A percentile compares a stretch with the other conserved stretches of the same genome.
Evolutionary conservation across 1,140 invertebrate genomes (phyloP).

Genomic region (Vollenhovia emeryi): DNA sequence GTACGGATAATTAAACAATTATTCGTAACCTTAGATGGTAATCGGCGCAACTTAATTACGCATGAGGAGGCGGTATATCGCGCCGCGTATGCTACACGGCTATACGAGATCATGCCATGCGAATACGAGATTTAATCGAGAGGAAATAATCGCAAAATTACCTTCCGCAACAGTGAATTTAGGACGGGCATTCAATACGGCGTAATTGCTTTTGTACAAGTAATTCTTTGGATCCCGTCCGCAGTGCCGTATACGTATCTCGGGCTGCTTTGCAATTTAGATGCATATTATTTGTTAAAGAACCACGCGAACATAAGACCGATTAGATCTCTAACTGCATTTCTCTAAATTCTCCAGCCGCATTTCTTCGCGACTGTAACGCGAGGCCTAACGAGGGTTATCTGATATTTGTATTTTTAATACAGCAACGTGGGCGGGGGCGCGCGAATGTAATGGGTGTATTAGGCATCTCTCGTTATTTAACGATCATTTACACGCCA

Average conservation of each 20-base stretch:
- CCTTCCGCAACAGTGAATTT: conserved; percentile 47
- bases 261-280: conserved; percentile 14
- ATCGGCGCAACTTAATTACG: conserved; percentile 57
- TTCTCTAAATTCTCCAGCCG: neutral
- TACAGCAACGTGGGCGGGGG: neutral
- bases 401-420: conserved; percentile 10
- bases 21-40: conserved; percentile 57
- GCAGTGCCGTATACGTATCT: neutral
- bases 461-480: neutral
- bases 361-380: neutral
- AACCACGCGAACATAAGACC: neutral
- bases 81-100: conserved; percentile 17
- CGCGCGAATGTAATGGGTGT: neutral
- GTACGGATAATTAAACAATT: conserved; percentile 60
- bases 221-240: conserved; percentile 8
- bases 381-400: neutral
- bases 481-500: neutral
- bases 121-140: conserved; percentile 53
- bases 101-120: conserved; percentile 34
- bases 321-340: conserved; percentile 9
- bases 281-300: conserved; percentile 32
- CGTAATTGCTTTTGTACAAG: conserved; percentile 38
- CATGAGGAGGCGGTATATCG: conserved; percentile 32
- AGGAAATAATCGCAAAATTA: conserved; percentile 53
- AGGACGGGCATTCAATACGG: conserved; percentile 36